A percentile compares a stretch with the other conserved stretches of the same genome.
Conservation (phyloP, 37 sponge, comb jelly and placozoan genomes). For the Tethya wilhelma region DNA sequence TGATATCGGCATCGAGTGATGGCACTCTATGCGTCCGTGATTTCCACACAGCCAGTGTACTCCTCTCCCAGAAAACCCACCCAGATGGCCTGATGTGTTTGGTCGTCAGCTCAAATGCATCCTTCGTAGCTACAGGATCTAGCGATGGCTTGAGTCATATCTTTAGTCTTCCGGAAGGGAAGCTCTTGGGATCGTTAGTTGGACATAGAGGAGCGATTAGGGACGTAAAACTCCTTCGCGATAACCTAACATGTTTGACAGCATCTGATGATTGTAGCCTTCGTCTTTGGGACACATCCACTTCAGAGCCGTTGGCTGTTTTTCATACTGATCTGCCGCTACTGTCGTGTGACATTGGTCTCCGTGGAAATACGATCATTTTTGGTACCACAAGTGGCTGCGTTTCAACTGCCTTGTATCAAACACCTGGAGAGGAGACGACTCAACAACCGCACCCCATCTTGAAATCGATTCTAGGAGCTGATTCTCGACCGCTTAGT, state of each 20-base stretch:
- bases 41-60: constrained; percentile 37
- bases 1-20: constrained; percentile 47
- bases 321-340: constrained; percentile 40
- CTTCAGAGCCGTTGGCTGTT: constrained; percentile 16
- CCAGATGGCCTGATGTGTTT: constrained; percentile 7
- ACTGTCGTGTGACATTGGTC: constrained; percentile 1
- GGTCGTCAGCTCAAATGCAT: constrained; percentile 14
- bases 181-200: constrained; percentile 2
- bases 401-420: constrained; percentile 41
- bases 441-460: background rate
- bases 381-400: constrained; percentile 58
- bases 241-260: constrained; percentile 26
- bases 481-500: background rate
- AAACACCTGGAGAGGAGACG: background rate
- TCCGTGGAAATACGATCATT: constrained; percentile 1
- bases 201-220: constrained; percentile 65
- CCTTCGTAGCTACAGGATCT: constrained; percentile 36
- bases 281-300: constrained; percentile 20
- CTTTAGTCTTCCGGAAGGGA: constrained; percentile 18
- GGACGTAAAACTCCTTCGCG: constrained; percentile 9
- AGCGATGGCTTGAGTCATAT: background rate
- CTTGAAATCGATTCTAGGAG: constrained; percentile 6
- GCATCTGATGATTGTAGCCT: constrained; percentile 24
- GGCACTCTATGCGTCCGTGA: constrained; percentile 46
- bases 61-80: background rate